phyloP scores from a whole-genome alignment of 1,140 invertebrate genomes.

The Asbolus verrucosus region DNA sequence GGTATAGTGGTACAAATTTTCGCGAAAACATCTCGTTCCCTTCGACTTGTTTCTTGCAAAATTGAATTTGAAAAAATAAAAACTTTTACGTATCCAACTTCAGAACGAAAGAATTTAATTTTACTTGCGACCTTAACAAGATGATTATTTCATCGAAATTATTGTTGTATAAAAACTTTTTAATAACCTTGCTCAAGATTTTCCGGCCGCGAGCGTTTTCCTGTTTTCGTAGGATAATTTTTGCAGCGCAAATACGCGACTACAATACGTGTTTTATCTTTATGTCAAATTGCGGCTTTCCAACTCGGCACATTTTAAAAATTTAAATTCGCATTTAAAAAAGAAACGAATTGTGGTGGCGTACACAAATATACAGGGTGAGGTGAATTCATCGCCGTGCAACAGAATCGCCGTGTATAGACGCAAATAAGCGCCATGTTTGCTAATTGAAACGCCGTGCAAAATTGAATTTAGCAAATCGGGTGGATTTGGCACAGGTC shows the following conservation, averaged over 20 bases:
- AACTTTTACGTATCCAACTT: constrained; percentile 6
- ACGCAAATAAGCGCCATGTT: background rate
- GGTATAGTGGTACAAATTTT: no score
- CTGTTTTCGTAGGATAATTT: constrained; percentile 18
- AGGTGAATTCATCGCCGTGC: background rate
- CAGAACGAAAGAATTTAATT: constrained; percentile 9
- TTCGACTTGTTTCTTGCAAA: background rate
- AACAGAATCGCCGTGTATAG: background rate
- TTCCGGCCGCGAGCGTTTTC: background rate
- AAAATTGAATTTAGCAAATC: constrained; percentile 32
- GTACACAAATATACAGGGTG: background rate
- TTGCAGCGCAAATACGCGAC: constrained; percentile 13
- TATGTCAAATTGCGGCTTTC: background rate
- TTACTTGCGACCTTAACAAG: constrained; percentile 16
- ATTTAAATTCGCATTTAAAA: no score
- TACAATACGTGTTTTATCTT: constrained; percentile 19
- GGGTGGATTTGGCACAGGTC: constrained; percentile 30
- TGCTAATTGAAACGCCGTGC: constrained; percentile 4
- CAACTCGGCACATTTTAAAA: constrained; percentile 15
- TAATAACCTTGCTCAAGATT: constrained; percentile 11
- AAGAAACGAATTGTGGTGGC: no score
- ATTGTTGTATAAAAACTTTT: constrained; percentile 30
- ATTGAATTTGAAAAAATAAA: constrained; percentile 19
- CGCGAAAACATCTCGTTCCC: constrained; percentile 16
- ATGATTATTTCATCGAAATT: constrained; percentile 36